Evolutionary conservation across 1,140 invertebrate species (phyloP), one percentile per base, ranked within the genome.

Genomic region (Nylanderia fulva): DNA sequence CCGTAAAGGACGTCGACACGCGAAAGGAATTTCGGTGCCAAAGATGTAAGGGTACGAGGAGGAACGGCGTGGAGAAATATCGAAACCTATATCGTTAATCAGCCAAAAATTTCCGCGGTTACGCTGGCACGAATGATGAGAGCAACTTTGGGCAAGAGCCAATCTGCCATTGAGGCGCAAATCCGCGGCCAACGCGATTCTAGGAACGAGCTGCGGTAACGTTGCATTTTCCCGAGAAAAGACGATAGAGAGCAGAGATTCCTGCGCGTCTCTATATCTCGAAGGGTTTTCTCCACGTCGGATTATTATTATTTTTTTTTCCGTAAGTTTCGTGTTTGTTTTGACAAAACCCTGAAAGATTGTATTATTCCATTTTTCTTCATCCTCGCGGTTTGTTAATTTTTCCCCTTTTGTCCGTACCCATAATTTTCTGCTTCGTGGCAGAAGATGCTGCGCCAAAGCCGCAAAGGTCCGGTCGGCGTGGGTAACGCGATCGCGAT

Each of bases 41-140:
- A 39, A 61, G 75, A 33, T 52, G n/a, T n/a, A 64, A 56, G 24
- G 76, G 5, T 13, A 56, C 36, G 24, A 33, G 45, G 5, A 45
- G 36, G 39, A 60, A 72, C n/a, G 60, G 24, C 42, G 71, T 56
- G 72, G 88, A 82, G 84, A 91, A 90, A 91, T 93, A 93, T 92
- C 84, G 90, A 90, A 93, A 92, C 88, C 89, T 87, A 92, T 92
- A 91, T 92, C 89, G 90, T 92, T 92, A 92, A 94, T 94, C 89
- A 93, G 90, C 86, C 84, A 91, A 92, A 92, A 92, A 93, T 92
- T 93, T 91, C 90, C 86, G 92, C 84, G 92, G 91, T 92, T 91
- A 90, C 77, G 88, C 88, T 91, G 87, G 84, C 86, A 92, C 85
- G 86, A 86, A 85, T 86, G 88, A 90, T 88, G 89, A 87, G 84